Evolutionary conservation across 2,113 vertebrate genomes (phyloP).

Genomic region (Atherinomorus stipes): DNA sequence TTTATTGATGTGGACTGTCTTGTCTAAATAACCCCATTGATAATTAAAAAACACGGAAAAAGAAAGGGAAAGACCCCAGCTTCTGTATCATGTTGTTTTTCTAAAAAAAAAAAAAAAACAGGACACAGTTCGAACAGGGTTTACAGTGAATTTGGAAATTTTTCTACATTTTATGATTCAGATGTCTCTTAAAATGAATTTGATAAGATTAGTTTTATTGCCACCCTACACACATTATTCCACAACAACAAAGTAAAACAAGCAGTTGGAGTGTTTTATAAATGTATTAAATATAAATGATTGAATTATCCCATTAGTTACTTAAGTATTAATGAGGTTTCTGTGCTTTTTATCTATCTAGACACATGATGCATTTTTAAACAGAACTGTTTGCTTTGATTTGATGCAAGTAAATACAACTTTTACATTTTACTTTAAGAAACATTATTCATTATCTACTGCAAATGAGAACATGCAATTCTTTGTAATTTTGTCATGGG

Average conservation of each 20-base stretch:
- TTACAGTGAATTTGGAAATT: not conserved
- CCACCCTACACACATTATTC: not conserved
- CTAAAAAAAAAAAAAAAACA: no score
- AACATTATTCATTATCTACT: no score
- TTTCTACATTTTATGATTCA: not conserved
- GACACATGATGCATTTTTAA: no score
- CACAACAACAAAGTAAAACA: not conserved
- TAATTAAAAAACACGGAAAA: conserved; percentile 11
- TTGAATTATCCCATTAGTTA: not conserved
- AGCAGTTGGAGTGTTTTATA: not conserved
- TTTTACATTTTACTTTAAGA: no score
- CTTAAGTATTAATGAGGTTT: not conserved
- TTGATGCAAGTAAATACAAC: no score
- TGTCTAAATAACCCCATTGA: conserved; percentile 10
- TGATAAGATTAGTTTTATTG: not conserved
- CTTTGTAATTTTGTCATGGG: no score
- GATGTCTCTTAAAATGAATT: not conserved
- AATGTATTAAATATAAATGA: not conserved
- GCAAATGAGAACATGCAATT: no score
- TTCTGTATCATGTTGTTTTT: not conserved
- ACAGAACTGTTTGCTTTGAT: no score
- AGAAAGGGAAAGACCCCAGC: not conserved
- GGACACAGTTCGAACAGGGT: not conserved
- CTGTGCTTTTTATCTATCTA: no score
- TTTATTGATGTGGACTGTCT: conserved; percentile 23